Base-by-base conservation (phyloP, 2,113 vertebrate species). In the Perca schrenkii region DNA sequence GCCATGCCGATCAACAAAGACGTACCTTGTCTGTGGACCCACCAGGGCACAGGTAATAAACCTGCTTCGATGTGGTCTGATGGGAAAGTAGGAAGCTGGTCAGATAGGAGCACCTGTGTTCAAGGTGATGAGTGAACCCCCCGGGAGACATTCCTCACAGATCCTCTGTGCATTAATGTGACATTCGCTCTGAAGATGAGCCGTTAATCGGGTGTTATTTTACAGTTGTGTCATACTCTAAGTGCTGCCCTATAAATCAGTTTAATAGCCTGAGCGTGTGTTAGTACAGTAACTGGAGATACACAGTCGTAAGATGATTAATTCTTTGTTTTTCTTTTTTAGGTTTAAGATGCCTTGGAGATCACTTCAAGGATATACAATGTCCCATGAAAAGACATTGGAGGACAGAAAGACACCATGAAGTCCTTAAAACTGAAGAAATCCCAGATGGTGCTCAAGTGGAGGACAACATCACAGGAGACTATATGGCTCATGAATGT, bases 361-460 rank as follows among this genome's bases (percentile, higher is more conserved):
- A 63, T 58, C 11, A 34, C 34, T 34, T 34, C 34, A 53, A 58
- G 74, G 28, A 53, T 50, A 66, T 66, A 34, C 79, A 70, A 82
- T 12, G 53, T 49, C 54, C 74, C 57, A 52, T 67, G 61, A 74
- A 79, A 73, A 68, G 75, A 52, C 64, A 63, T 15, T 1, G 22
- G 56, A 57, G 60, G 58, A 85, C 61, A 78, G 65, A 31, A 58
- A 65, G 61, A 79, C 78, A 60, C 22, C 47, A 43, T 54, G 57
- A 36, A 36, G 83, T 75, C 85, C 76, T 56, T 52, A 60, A 74
- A 65, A 71, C 17, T 19, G 50, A 83, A 85, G 83, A 79, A 43
- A 73, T 79, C 81, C 91, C 91, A 91, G 89, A 93, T 92, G 93
- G 84, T 17, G 74, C 83, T 82, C 34, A 31, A 77, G 86, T 21